Evolutionary conservation across 2,888 invertebrate genomes (phyloP), one percentile per base, ranked within the genome.

Genomic region (Campoplex nolae): DNA sequence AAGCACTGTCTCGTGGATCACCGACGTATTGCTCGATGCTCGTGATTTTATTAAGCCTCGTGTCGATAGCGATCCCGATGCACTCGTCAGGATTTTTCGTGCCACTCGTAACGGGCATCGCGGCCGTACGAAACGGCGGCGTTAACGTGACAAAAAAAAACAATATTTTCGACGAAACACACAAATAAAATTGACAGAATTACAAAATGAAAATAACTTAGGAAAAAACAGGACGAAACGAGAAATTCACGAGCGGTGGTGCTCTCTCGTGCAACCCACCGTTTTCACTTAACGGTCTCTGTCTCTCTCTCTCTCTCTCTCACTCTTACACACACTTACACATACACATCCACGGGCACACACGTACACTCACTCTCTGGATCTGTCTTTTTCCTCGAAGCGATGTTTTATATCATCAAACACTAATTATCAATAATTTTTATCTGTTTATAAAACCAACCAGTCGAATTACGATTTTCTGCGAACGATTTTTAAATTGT

Each of bases 71-170:
- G 80, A 79, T 89, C 83, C 88, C 88, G 86, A 90, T 90, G 89
- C 85, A 87, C 81, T 90, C 90, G 89, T 90, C 88, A 89, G 89
- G 89, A 90, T 88, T 88, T 84, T 83, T 88, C 84, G 79, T 85
- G 87, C 86, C 89, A 88, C 88, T 88, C 90, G 91, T 90, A 90
- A 91, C 90, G 91, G 89, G 90, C 92, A 92, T 92, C 89, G 92
- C 92, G 92, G 88, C 91, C 91, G 91, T 80, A 80, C 71, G 76
- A 85, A 78, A 87, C 87, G 87, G 87, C 87, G 83, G 68, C 75
- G 82, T 84, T 51, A 58, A 76, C 77, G 62, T 32, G 32, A 1
- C 62, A 48, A 73, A 73, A 71, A 62, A 58, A 71, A 62, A 62
- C 45, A 16, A 32, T 32, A 62, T 71, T 45, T 23, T 38, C 51